phyloP scores from a whole-genome alignment of 2,888 invertebrate species.

The Dolomedes plantarius region DNA sequence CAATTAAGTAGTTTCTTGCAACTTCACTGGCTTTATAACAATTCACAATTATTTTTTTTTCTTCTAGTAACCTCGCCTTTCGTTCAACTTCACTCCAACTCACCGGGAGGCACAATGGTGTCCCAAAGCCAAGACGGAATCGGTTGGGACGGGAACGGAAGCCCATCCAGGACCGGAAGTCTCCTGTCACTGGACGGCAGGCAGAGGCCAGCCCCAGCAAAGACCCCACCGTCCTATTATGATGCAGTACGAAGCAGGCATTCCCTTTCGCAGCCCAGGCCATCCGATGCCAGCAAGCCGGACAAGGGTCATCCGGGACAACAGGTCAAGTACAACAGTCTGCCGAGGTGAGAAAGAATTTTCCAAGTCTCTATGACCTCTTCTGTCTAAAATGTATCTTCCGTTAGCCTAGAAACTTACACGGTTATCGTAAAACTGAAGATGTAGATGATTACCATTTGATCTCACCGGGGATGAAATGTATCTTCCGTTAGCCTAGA shows the following conservation, averaged over 20 bases:
- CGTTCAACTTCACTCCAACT: too few relatives aligned
- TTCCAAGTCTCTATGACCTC: not conserved
- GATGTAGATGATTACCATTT: too few relatives aligned
- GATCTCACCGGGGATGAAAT: too few relatives aligned
- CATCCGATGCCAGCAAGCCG: slow-evolving; percentile 35
- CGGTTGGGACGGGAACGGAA: slow-evolving; percentile 23
- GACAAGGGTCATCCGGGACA: slow-evolving; percentile 41
- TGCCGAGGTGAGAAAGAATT: slow-evolving; percentile 50
- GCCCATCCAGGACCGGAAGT: slow-evolving; percentile 37
- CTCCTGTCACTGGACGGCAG: slow-evolving; percentile 60
- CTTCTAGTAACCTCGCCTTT: too few relatives aligned
- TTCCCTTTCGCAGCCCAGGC: slow-evolving; percentile 58
- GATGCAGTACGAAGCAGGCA: slow-evolving; percentile 62
- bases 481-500: too few relatives aligned
- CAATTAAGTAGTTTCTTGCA: too few relatives aligned
- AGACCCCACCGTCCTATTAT: slow-evolving; percentile 62
- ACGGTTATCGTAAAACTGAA: too few relatives aligned
- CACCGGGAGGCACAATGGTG: slow-evolving; percentile 27
- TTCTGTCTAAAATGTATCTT: too few relatives aligned
- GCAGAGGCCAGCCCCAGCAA: slow-evolving; percentile 34
- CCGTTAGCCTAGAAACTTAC: too few relatives aligned
- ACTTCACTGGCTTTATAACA: too few relatives aligned
- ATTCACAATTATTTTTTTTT: too few relatives aligned
- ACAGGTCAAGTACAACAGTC: slow-evolving; percentile 63
- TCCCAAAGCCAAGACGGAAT: slow-evolving; percentile 45